Evolutionary conservation across 2,888 invertebrate genomes (phyloP).

Genomic region (Orchestes rusci): DNA sequence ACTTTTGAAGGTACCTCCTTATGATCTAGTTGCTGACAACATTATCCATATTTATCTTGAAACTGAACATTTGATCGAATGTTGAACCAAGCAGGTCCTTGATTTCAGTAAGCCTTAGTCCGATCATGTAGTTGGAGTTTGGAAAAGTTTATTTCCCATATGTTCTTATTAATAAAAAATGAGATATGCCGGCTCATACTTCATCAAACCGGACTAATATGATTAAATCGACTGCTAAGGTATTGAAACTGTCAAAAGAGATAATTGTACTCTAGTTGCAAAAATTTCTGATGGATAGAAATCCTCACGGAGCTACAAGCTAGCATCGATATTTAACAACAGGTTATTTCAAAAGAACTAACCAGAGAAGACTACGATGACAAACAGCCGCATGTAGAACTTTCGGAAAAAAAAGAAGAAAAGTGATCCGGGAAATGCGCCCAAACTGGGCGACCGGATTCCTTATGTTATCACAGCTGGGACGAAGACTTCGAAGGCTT

Average conservation of each 20-base stretch:
- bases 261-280: constrained; percentile 97
- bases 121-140: constrained; percentile 96
- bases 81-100: too few species aligned
- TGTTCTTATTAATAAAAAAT: constrained; percentile 95
- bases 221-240: constrained; percentile 70
- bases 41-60: too few species aligned
- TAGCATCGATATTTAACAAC: constrained; percentile 95
- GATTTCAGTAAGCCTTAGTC: too few species aligned
- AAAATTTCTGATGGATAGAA: constrained; percentile 88
- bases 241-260: constrained; percentile 95
- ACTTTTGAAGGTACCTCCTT: too few species aligned
- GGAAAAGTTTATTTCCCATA: constrained; percentile 99
- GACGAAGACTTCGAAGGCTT: constrained; percentile 90
- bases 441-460: constrained; percentile 96
- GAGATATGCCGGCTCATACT: constrained; percentile 96
- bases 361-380: constrained; percentile 94
- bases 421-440: constrained; percentile 94
- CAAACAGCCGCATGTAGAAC: constrained; percentile 97
- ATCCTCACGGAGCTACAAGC: constrained; percentile 84
- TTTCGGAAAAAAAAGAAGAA: constrained; percentile 96
- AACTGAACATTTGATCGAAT: too few species aligned
- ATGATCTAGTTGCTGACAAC: too few species aligned
- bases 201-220: constrained; percentile 53
- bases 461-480: constrained; percentile 92
- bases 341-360: constrained; percentile 94